phyloP scores from a whole-genome alignment of 2,113 vertebrate species.

The Illadopsis cleaveri region DNA sequence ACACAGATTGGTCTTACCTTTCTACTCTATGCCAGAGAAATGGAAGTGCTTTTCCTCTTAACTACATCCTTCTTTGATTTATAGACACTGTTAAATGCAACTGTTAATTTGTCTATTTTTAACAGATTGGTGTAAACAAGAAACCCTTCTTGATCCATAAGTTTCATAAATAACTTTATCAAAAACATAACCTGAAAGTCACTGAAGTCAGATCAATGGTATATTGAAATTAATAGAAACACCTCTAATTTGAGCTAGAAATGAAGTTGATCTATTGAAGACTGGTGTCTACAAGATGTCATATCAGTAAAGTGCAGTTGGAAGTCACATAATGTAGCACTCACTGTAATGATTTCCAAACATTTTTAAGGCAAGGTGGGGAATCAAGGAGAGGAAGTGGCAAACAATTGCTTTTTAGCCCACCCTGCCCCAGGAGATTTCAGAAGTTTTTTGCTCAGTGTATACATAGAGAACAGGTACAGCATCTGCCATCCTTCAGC shows the following conservation, averaged over 20 bases:
- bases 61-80: slow-evolving; percentile 57
- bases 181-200: not conserved
- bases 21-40: slow-evolving; percentile 11
- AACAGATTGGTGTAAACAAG: slow-evolving; percentile 31
- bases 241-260: not conserved
- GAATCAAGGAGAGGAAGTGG: not conserved
- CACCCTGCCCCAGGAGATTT: not conserved
- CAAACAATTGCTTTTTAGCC: not conserved
- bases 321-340: not conserved
- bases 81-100: slow-evolving; percentile 20
- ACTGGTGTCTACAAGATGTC: not conserved
- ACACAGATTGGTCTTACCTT: slow-evolving; percentile 59
- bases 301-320: not conserved
- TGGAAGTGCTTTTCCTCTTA: slow-evolving; percentile 20
- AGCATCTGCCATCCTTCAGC: not conserved
- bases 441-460: not conserved
- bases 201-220: not conserved
- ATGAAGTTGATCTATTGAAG: not conserved
- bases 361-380: accelerated
- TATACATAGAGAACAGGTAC: not conserved
- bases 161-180: not conserved
- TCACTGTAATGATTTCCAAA: not conserved
- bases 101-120: slow-evolving; percentile 30
- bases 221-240: not conserved
- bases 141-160: not conserved